phyloP scores from a whole-genome alignment of 2,113 vertebrate species.

The Tetraodon nigroviridis region DNA sequence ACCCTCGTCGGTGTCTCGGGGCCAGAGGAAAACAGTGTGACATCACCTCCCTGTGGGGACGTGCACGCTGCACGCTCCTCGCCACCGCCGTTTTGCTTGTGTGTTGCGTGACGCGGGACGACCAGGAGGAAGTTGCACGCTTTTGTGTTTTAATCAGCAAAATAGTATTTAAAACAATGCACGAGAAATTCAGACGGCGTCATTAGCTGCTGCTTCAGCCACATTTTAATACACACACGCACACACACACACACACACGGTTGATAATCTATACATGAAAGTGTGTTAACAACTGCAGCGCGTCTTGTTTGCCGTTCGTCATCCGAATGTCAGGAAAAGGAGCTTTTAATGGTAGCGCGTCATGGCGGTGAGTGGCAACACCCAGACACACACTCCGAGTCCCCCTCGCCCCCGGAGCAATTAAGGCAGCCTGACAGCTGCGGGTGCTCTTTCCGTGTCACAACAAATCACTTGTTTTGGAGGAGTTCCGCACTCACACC shows the following conservation, averaged over 20 bases:
- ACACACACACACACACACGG: neutral
- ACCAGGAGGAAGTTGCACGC: slow-evolving; percentile 42
- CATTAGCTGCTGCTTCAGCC: slow-evolving; percentile 89
- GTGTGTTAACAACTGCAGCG: slow-evolving; percentile 90
- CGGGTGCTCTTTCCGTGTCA: slow-evolving; percentile 67
- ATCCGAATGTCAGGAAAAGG: slow-evolving; percentile 87
- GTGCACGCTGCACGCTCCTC: slow-evolving; percentile 51
- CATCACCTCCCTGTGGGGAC: slow-evolving; percentile 59
- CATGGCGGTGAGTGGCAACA: slow-evolving; percentile 83
- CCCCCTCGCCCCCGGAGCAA: slow-evolving; percentile 68
- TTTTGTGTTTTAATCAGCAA: slow-evolving; percentile 72
- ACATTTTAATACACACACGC: slow-evolving; percentile 64
- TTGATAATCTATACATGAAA: slow-evolving; percentile 61
- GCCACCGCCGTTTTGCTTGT: slow-evolving; percentile 64
- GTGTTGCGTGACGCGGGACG: slow-evolving; percentile 24
- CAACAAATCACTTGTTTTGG: slow-evolving; percentile 72
- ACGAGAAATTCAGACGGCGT: slow-evolving; percentile 84
- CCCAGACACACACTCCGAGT: slow-evolving; percentile 78
- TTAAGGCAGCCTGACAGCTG: slow-evolving; percentile 70
- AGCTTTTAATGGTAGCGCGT: slow-evolving; percentile 86
- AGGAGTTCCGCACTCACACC: slow-evolving; percentile 61
- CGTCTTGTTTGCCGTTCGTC: slow-evolving; percentile 90
- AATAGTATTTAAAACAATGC: slow-evolving; percentile 87
- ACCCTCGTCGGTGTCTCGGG: slow-evolving; percentile 20
- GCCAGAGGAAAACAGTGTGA: slow-evolving; percentile 38